Conservation (phyloP, 2,113 vertebrate genomes). For the Ceratotherium simum region DNA sequence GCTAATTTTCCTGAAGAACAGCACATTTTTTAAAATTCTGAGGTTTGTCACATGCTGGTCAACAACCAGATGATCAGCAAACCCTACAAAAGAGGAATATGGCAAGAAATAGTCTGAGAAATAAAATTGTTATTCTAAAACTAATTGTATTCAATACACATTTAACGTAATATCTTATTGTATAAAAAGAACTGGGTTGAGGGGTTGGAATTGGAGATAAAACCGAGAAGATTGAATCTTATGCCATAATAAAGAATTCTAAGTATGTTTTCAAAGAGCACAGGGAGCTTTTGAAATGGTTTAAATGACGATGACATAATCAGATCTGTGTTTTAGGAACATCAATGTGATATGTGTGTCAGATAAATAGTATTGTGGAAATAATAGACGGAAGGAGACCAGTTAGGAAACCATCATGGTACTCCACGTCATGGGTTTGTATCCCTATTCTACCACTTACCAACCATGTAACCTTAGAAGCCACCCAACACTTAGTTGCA, state of each 20-base stretch:
- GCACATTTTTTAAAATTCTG: neutral
- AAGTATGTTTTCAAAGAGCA: conserved; percentile 12
- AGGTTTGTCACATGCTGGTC: neutral
- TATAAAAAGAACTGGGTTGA: neutral
- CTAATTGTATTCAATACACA: neutral
- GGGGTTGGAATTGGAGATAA: neutral
- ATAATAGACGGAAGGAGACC: neutral
- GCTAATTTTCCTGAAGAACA: conserved; percentile 17
- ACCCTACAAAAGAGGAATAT: neutral
- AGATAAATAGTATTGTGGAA: neutral
- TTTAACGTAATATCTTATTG: neutral
- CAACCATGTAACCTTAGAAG: neutral
- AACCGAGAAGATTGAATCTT: neutral
- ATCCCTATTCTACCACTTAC: neutral
- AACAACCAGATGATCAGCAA: neutral
- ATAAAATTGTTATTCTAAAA: neutral
- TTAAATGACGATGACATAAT: neutral
- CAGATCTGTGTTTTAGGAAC: neutral
- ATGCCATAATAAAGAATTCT: neutral
- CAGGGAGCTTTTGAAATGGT: neutral
- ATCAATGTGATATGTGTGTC: neutral
- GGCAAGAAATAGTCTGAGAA: conserved; percentile 44
- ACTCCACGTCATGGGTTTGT: neutral
- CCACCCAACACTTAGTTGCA: neutral
- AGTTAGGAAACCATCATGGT: neutral